Conservation (phyloP, 2,888 invertebrate genomes). For the Yponomeuta plumbellus region DNA sequence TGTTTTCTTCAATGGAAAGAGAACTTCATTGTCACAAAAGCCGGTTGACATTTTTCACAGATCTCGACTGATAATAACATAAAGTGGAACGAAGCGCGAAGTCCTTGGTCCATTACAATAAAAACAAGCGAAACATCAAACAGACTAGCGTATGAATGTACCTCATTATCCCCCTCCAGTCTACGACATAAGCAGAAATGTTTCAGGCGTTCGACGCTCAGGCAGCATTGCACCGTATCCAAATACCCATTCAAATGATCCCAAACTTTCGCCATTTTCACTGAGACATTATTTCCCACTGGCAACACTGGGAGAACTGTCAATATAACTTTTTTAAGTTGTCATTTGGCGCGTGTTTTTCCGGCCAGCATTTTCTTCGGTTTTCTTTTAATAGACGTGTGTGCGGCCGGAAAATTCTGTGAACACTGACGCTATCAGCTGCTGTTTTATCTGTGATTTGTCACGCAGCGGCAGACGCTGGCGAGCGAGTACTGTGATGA, state of each 20-base stretch:
- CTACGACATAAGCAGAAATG: slow-evolving; percentile 65
- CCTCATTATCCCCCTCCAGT: slow-evolving; percentile 37
- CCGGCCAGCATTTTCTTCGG: slow-evolving; percentile 16
- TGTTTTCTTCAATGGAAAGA: not conserved
- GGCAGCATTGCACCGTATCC: slow-evolving; percentile 60
- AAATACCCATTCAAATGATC: slow-evolving; percentile 60
- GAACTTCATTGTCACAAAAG: not conserved
- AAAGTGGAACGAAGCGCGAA: not conserved
- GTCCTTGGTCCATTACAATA: slow-evolving; percentile 8
- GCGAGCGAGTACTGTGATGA: slow-evolving; percentile 47
- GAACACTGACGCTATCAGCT: slow-evolving; percentile 66
- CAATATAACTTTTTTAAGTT: slow-evolving; percentile 19
- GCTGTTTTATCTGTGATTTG: slow-evolving; percentile 64
- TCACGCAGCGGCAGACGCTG: slow-evolving; percentile 50
- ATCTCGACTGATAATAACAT: not conserved
- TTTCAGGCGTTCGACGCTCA: slow-evolving; percentile 40
- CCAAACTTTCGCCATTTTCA: slow-evolving; percentile 53
- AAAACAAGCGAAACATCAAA: slow-evolving; percentile 5
- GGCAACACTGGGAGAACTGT: slow-evolving; percentile 2
- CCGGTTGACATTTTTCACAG: not conserved
- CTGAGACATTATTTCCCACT: not conserved
- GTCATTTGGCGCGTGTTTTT: slow-evolving; percentile 1
- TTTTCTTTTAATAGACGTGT: slow-evolving; percentile 36
- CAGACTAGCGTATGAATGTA: slow-evolving; percentile 2
- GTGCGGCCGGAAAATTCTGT: slow-evolving; percentile 45